These are phyloP conservation scores for Tetropium fuscum DNA, from an alignment of 2,888 invertebrate genomes.

Conservation along the genomic window DNA sequence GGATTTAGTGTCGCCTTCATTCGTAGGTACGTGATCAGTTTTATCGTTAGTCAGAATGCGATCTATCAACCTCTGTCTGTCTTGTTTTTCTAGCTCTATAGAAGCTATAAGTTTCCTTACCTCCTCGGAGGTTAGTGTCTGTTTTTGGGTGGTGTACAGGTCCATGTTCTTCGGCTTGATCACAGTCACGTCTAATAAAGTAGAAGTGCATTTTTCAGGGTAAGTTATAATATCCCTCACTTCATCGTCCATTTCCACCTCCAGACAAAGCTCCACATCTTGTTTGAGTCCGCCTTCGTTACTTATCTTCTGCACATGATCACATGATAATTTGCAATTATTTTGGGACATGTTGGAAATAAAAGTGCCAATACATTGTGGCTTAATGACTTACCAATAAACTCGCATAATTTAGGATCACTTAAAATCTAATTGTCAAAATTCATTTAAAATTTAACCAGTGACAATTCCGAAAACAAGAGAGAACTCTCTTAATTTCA, in stretches of 20 bases:
- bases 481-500: conserved; percentile 19
- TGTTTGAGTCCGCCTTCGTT: conserved; percentile 34
- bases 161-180: conserved; percentile 56
- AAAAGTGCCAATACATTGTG: conserved; percentile 30
- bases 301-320: conserved; percentile 34
- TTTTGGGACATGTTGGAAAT: conserved; percentile 36
- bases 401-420: conserved; percentile 36
- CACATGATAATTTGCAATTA: conserved; percentile 36
- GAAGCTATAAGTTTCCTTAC: conserved; percentile 52
- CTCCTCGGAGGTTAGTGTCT: conserved; percentile 48
- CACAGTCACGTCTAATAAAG: conserved; percentile 60
- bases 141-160: conserved; percentile 44
- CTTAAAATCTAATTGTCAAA: conserved; percentile 13
- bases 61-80: conserved; percentile 39
- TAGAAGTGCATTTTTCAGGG: conserved; percentile 52
- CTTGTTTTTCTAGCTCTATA: conserved; percentile 47
- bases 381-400: conserved; percentile 21
- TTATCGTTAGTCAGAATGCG: conserved; percentile 34
- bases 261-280: conserved; percentile 56
- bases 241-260: conserved; percentile 60
- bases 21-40: neutral
- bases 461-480: conserved; percentile 23
- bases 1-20: conserved; percentile 1
- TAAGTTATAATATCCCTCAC: conserved; percentile 54
- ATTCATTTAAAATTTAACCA: conserved; percentile 3